Conservation (phyloP, 1,140 invertebrate genomes). For the Sesamia nonagrioides region DNA sequence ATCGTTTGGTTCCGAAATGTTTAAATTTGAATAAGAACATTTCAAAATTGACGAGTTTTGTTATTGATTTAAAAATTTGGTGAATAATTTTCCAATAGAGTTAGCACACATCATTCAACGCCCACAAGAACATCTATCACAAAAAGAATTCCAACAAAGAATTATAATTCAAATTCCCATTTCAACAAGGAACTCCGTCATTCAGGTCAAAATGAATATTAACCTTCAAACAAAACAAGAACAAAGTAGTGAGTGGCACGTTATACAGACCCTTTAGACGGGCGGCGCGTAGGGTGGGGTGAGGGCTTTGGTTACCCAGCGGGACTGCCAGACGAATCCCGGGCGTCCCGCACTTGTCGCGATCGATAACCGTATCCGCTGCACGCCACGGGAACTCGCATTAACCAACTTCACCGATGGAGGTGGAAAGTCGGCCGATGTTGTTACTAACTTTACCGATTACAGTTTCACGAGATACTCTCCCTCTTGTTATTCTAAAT, state of each 20-base stretch:
- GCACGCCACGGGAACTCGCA: conserved; percentile 81
- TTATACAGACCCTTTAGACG: conserved; percentile 73
- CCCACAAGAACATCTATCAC: conserved; percentile 17
- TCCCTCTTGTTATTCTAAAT: conserved; percentile 71
- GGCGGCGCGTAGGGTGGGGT: conserved; percentile 53
- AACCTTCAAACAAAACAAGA: conserved; percentile 87
- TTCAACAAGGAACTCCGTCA: conserved; percentile 57
- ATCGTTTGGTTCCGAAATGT: neutral
- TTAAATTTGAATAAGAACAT: neutral
- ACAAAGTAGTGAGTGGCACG: conserved; percentile 82
- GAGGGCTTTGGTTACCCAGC: conserved; percentile 67
- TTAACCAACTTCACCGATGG: conserved; percentile 79
- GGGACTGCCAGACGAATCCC: conserved; percentile 81
- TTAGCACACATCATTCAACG: neutral
- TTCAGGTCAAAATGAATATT: conserved; percentile 81
- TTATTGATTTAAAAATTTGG: neutral
- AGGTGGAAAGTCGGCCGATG: conserved; percentile 83
- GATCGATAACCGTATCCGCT: conserved; percentile 84
- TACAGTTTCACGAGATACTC: conserved; percentile 71
- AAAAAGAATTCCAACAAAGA: conserved; percentile 27
- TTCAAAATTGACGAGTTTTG: conserved; percentile 5
- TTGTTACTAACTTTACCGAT: conserved; percentile 85
- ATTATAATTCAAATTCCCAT: conserved; percentile 26
- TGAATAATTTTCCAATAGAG: conserved; percentile 1
- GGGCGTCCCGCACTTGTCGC: conserved; percentile 80